phyloP scores from a whole-genome alignment of 2,888 invertebrate genomes.

The Eutolmus rufibarbis region DNA sequence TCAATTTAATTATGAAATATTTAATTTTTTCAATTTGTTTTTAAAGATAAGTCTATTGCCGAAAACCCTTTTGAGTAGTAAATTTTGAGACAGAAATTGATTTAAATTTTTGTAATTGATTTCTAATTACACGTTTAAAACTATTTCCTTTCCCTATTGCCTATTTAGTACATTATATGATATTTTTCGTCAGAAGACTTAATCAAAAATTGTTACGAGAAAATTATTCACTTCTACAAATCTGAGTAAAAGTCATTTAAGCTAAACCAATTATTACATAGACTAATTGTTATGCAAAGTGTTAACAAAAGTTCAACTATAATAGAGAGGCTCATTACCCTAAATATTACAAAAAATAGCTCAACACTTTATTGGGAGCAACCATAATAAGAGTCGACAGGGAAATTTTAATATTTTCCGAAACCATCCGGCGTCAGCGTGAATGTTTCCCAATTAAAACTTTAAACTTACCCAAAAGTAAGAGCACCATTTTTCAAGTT shows the following conservation, averaged over 20 bases:
- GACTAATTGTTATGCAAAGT: not conserved
- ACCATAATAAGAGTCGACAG: not conserved
- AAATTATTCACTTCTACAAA: not conserved
- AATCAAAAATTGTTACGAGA: not conserved
- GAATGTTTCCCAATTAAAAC: not conserved
- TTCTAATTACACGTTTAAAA: too few relatives aligned
- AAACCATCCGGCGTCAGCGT: not conserved
- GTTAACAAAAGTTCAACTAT: not conserved
- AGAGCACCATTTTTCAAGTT: constrained; percentile 54
- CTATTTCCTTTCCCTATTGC: too few relatives aligned
- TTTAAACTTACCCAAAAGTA: constrained; percentile 53
- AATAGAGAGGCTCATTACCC: not conserved
- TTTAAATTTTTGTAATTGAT: too few relatives aligned
- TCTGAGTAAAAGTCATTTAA: not conserved
- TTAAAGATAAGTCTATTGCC: too few relatives aligned
- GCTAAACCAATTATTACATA: not conserved
- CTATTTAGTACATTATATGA: not conserved
- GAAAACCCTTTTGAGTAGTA: too few relatives aligned
- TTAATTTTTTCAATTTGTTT: too few relatives aligned
- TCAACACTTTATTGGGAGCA: not conserved
- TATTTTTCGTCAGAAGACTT: not conserved
- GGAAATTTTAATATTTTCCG: not conserved
- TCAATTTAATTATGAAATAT: too few relatives aligned
- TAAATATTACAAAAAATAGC: not conserved
- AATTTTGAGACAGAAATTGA: too few relatives aligned